Evolutionary conservation across 1,140 invertebrate species (phyloP), one percentile per base, ranked within the genome.

Genomic region (Neodiprion virginianus): DNA sequence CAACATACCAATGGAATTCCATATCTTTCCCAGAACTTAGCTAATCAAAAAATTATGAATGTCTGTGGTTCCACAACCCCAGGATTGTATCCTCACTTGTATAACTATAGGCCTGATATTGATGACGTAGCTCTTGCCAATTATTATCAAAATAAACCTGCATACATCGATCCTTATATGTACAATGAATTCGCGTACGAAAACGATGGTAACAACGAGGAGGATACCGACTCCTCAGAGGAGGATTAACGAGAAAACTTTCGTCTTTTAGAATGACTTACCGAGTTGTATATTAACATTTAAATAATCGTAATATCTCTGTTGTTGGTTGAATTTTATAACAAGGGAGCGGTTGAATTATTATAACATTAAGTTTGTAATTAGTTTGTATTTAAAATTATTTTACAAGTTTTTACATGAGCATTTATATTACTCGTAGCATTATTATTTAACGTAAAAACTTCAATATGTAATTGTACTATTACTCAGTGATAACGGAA

Each of bases 311-410:
- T 69, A 69, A 69, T 47, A 21, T 69, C 67, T 21, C 67, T 69
- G 67, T 69, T 69, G 40, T 69, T 47, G 67, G 67, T 69, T 69
- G 40, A 21, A 69, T 23, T 69, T 69, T 21, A 69, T 69, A 69
- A 21, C 14, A 61, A 61, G 53, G 53, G 53, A 61, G 23, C 67
- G 21, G 67, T 69, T 69, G 40, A 14, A 21, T 21, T 69, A 23
- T 69, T 17, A 47, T 86, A 83, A 82, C 84, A 84, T 84, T 87
- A 86, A 87, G 86, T 88, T 88, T 88, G 86, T 87, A 87, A 88
- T 88, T 87, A 87, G 81, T 85, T 88, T 85, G 82, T 87, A 87
- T 84, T 85, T 87, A 85, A 82, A 76, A 79, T 84, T 80, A 81
- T 82, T 78, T 76, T 75, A 79, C 73, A 78, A 61, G 53, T 80